These are phyloP conservation scores for Tachycineta bicolor DNA, from an alignment of 2,113 vertebrate species.

Conservation along the genomic window DNA sequence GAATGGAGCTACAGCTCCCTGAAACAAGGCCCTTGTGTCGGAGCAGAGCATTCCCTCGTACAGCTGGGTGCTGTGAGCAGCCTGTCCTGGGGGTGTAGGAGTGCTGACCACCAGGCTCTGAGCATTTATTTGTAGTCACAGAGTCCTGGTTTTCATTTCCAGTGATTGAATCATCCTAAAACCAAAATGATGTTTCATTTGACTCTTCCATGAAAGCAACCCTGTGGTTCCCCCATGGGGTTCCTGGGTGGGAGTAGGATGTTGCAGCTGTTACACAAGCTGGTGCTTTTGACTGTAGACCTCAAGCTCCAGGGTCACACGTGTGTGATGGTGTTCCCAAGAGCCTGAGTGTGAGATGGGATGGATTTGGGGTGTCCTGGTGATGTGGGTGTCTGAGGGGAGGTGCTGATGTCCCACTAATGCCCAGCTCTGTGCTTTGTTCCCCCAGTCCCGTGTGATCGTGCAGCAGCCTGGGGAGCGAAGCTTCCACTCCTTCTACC, in stretches of 20 bases:
- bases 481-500: slow-evolving; percentile 97
- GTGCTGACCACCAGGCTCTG: too few relatives aligned
- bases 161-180: not conserved
- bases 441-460: slow-evolving; percentile 90
- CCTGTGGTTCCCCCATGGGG: not conserved
- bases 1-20: not conserved
- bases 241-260: not conserved
- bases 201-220: not conserved
- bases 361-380: not conserved
- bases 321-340: not conserved
- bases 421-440: not conserved
- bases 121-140: not conserved
- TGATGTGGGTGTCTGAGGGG: not conserved
- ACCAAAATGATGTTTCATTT: not conserved
- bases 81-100: not conserved
- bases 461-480: slow-evolving; percentile 93
- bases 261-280: not conserved
- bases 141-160: not conserved
- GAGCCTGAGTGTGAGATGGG: not conserved
- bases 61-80: not conserved
- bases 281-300: not conserved
- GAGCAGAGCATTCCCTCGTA: fast-evolving
- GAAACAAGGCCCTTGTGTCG: not conserved
- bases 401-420: not conserved
- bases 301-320: fast-evolving